Percentiles rank a stretch among this genome's conserved stretches.
Conservation (phyloP, 2,888 invertebrate genomes). For the Linyphia triangularis region DNA sequence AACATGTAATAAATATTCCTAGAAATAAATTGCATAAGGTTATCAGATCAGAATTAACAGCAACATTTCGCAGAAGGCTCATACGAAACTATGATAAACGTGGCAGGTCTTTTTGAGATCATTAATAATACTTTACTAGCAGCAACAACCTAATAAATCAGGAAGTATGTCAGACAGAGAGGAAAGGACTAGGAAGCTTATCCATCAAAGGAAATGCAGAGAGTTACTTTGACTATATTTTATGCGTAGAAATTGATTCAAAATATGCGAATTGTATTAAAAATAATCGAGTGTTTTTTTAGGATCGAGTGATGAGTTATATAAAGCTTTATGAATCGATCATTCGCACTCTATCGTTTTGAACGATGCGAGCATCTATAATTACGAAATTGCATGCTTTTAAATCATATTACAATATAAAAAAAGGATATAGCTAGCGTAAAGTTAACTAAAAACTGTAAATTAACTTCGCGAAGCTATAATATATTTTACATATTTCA, state of each 20-base stretch:
- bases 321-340: no score
- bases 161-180: neutral
- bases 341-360: no score
- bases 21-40: neutral
- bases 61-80: neutral
- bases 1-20: neutral
- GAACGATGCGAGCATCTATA: no score
- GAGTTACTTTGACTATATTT: neutral
- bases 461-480: no score
- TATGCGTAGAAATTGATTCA: no score
- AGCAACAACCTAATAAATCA: neutral
- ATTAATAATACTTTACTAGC: slow-evolving; percentile 48
- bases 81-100: neutral
- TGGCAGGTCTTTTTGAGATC: slow-evolving; percentile 27
- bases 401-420: no score
- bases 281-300: neutral
- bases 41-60: neutral
- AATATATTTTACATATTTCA: no score
- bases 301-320: no score
- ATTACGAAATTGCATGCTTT: no score
- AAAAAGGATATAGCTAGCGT: no score
- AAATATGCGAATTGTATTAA: no score
- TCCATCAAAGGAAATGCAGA: neutral
- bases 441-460: no score
- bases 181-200: neutral